Evolutionary conservation across 2,797 vertebrate species (phyloP).

Genomic region (Anniella stebbinsi): DNA sequence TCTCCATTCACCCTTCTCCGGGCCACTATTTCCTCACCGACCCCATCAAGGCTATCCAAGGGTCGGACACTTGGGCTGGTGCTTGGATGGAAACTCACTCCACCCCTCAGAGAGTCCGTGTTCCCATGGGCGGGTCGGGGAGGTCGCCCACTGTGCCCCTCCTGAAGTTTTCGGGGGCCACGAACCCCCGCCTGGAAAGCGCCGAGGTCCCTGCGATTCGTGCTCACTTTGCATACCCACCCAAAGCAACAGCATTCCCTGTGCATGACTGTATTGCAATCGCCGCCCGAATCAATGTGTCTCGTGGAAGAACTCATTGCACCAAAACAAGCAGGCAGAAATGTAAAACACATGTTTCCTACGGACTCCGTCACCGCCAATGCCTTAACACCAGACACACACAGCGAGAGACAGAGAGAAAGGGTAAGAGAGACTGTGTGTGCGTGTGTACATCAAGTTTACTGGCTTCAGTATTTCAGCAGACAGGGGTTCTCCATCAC

Average conservation of each 20-base stretch:
- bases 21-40: constrained; percentile 45
- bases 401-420: neutral
- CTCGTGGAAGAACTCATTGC: constrained; percentile 68
- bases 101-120: constrained; percentile 25
- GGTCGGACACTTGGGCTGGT: constrained; percentile 50
- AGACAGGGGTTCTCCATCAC: constrained; percentile 63
- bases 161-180: constrained; percentile 34
- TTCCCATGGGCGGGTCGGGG: constrained; percentile 34
- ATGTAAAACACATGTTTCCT: constrained; percentile 73
- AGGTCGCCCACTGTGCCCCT: constrained; percentile 8
- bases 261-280: constrained; percentile 54
- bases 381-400: constrained; percentile 42
- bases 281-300: constrained; percentile 65
- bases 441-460: constrained; percentile 52
- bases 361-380: constrained; percentile 60
- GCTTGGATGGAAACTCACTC: constrained; percentile 51
- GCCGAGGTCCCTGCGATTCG: constrained; percentile 46
- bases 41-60: constrained; percentile 44
- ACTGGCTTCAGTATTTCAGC: constrained; percentile 54
- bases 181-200: constrained; percentile 24
- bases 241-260: constrained; percentile 47
- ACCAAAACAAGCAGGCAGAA: constrained; percentile 72
- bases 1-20: constrained; percentile 55
- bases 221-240: constrained; percentile 54
- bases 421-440: neutral